phyloP scores from a whole-genome alignment of 2,113 vertebrate species.

The Pelecanus crispus region DNA sequence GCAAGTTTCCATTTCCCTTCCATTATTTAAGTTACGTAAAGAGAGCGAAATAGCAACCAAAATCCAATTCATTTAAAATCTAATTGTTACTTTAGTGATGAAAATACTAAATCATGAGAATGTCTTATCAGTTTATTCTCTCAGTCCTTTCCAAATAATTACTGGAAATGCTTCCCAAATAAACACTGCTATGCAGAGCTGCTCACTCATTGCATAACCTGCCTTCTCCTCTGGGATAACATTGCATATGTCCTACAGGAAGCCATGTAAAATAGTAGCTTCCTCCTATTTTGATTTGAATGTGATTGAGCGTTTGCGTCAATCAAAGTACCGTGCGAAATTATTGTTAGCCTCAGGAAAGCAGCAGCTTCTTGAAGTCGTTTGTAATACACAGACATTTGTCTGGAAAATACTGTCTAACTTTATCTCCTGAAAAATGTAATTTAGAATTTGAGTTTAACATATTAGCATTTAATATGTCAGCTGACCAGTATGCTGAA shows the following conservation, averaged over 20 bases:
- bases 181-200: not conserved
- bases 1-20: not conserved
- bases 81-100: not conserved
- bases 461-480: not conserved
- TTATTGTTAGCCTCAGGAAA: not conserved
- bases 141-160: constrained; percentile 15
- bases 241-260: constrained; percentile 44
- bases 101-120: not conserved
- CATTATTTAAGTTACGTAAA: not conserved
- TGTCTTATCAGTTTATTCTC: not conserved
- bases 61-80: not conserved
- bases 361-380: not conserved
- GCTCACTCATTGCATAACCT: constrained; percentile 5
- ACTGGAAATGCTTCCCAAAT: constrained; percentile 42
- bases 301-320: constrained; percentile 28
- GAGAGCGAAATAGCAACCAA: not conserved
- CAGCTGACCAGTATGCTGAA: not conserved
- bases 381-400: not conserved
- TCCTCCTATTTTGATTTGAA: constrained; percentile 55
- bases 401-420: not conserved
- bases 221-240: constrained; percentile 21
- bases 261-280: constrained; percentile 43
- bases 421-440: not conserved
- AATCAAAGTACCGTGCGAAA: not conserved
- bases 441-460: not conserved